Evolutionary conservation across 2,888 invertebrate genomes (phyloP).

Genomic region (Lingula anatina): DNA sequence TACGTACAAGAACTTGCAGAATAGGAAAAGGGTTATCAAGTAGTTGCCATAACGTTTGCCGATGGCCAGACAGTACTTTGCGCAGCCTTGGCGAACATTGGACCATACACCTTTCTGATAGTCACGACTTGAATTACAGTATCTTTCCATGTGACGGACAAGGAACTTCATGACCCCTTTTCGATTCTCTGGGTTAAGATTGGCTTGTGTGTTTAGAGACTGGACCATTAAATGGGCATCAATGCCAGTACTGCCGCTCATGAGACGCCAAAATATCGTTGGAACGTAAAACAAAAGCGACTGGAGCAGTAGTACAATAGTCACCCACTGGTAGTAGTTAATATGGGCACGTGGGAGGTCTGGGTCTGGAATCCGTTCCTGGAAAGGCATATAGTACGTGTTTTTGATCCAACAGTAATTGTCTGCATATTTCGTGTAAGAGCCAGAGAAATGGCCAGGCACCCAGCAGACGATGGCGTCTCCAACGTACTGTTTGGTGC

Average conservation of each 20-base stretch:
- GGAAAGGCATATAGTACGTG: constrained; percentile 55
- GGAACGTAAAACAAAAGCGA: constrained; percentile 56
- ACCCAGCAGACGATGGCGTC: constrained; percentile 88
- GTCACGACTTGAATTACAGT: constrained; percentile 30
- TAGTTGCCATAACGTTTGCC: constrained; percentile 39
- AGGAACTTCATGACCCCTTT: constrained; percentile 25
- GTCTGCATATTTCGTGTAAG: constrained; percentile 57
- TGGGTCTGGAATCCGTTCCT: constrained; percentile 51
- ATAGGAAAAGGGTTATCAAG: constrained; percentile 36
- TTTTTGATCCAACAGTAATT: constrained; percentile 57
- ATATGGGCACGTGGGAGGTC: too few relatives aligned
- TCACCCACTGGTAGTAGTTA: constrained; percentile 54
- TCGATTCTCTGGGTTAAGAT: constrained; percentile 23
- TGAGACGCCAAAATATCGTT: constrained; percentile 53
- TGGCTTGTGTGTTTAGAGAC: constrained; percentile 27
- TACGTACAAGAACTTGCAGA: constrained; percentile 39
- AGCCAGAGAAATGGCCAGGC: constrained; percentile 55
- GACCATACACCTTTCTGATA: constrained; percentile 29
- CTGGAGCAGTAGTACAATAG: constrained; percentile 55
- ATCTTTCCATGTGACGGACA: constrained; percentile 30
- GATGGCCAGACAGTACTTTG: constrained; percentile 30
- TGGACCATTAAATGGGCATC: constrained; percentile 50
- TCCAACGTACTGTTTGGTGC: constrained; percentile 91
- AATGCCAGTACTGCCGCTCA: constrained; percentile 42
- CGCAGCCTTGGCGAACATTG: constrained; percentile 24